Base-by-base conservation (phyloP, 2,113 vertebrate species). In the Xyrauchen texanus region DNA sequence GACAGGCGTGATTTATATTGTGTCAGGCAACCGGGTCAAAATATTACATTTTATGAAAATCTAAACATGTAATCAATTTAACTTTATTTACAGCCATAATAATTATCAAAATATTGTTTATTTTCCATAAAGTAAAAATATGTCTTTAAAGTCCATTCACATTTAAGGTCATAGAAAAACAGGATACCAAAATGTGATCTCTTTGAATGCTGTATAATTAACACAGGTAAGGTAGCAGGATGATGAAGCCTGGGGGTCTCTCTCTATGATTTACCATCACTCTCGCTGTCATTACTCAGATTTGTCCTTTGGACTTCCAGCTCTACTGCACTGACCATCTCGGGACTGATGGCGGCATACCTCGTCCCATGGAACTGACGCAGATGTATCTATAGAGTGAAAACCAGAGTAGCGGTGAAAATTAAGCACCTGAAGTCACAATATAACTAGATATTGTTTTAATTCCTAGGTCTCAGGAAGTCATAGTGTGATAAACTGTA, bases 361-460 rank as follows among this genome's bases (percentile, higher is more conserved):
- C 95, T 90, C 6, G 96, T 99, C 21, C 97, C 97, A 0, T 98
- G 97, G 88, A 98, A 99, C 85, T 98, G 97, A 9, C 96, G 94
- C 71, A 98, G 81, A 58, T 99, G 97, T 82, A 99, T 98, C 97
- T 99, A 87, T 13, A 52, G 62, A 13, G 57, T 0, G 8, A 21
- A 51, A 45, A 6, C 5, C 5, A 6, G 47, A 49, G 47, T 49
- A 49, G 8, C 47, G 7, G 47, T 49, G 8, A 49, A 49, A 0
- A 34, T 49, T 49, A 6, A 8, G 47, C 47, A 6, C 7, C 21
- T 34, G 3, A 34, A 34, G 3, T 34, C 21, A 34, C 21, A 34
- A 34, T 34, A 34, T 1, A 34, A 34, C 21, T 34, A 34, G 21
- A 34, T 34, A 34, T 34, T 34, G 21, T 34, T 3, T 34, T 34